phyloP scores from a whole-genome alignment of 1,140 invertebrate species.

The Drosophila nasuta region DNA sequence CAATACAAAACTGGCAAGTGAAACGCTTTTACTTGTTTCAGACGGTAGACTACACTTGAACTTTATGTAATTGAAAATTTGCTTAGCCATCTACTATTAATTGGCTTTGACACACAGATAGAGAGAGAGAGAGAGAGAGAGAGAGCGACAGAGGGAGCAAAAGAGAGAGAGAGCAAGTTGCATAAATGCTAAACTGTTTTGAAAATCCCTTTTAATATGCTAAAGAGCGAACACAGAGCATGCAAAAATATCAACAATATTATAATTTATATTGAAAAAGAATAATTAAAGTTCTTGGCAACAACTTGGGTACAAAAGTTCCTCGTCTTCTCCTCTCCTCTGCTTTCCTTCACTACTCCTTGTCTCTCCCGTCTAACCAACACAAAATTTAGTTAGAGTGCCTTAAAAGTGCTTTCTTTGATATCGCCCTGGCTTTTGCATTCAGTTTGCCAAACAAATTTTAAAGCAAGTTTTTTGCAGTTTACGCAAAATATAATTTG shows the following conservation, averaged over 20 bases:
- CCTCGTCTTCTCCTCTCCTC: too few species aligned
- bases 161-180: background rate
- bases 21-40: constrained; percentile 21
- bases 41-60: background rate
- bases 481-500: background rate
- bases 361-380: too few species aligned
- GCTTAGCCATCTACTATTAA: constrained; percentile 30
- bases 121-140: background rate
- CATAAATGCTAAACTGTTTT: constrained; percentile 3
- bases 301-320: background rate
- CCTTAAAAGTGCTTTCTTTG: background rate
- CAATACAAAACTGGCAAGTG: background rate
- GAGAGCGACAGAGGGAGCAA: background rate
- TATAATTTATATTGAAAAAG: constrained; percentile 11
- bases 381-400: background rate
- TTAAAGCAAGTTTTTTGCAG: background rate
- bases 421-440: constrained; percentile 10
- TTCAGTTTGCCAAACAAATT: constrained; percentile 1
- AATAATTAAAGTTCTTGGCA: constrained; percentile 6
- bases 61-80: constrained; percentile 47
- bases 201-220: constrained; percentile 14
- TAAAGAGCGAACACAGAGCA: background rate
- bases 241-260: background rate
- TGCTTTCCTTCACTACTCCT: too few species aligned
- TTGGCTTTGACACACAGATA: constrained; percentile 25